Base-by-base conservation (phyloP, 1,140 invertebrate genomes). In the Drosophila pandora region DNA sequence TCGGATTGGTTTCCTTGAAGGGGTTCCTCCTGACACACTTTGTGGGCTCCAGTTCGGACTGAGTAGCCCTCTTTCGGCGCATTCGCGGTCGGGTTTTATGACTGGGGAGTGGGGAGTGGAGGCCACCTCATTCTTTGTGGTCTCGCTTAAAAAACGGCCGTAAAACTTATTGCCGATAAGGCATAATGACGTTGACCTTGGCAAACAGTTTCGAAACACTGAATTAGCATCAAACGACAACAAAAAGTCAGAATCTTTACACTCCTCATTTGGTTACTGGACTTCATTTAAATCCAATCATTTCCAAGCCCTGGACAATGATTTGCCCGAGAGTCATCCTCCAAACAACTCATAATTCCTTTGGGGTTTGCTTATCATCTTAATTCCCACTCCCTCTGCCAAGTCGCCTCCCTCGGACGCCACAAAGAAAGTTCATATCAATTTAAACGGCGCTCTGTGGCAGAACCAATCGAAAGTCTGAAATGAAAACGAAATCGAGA, bases 351-450 rank as follows among this genome's bases (percentile, higher is more conserved):
- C 64, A 68, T 54, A 47, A 67, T 22, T 53, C 65, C 22, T 9
- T 28, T 23, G 17, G 13, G 23, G n/a, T 50, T 56, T 12, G 30
- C 55, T 69, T 68, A 67, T 67, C 43, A 57, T 37, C 9, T 10
- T 17, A 21, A 5, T n/a, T n/a, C 22, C 12, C 28, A 28, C 0
- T 28, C 25, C 5, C 25, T 28, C 25, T 28, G 1, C 2, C 1
- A 6, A 28, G 25, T 0, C 25, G 37, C 30, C 32, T 43, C 43
- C 32, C 34, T 39, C 25, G 23, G 21, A 56, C 39, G 12, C 13
- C 30, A 41, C 49, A 72, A 73, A 72, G 68, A 62, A 72, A 73
- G 70, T 73, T 73, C 70, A 73, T 72, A 62, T 73, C 67, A 73
- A 73, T 73, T 73, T 49, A 73, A 64, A 67, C 12, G 13, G 34